These are phyloP conservation scores for Hydroisotoma schaefferi DNA, from an alignment of 2,888 invertebrate genomes.

Conservation along the genomic window DNA sequence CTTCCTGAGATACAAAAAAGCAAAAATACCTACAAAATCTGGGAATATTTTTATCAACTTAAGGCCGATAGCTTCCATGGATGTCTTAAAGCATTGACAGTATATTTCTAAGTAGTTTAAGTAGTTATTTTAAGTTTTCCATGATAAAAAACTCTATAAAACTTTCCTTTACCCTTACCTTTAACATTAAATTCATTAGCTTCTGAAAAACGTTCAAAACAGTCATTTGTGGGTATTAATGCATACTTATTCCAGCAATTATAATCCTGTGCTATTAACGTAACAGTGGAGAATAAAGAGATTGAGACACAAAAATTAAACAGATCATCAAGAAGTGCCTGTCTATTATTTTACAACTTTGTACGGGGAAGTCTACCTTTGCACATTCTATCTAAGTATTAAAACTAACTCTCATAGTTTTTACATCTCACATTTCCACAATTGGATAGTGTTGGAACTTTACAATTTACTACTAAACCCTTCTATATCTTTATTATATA, in stretches of 20 bases:
- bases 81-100: not conserved
- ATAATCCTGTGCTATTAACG: no score
- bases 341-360: conserved; percentile 1
- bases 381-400: not conserved
- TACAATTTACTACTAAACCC: not conserved
- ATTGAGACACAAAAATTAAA: conserved; percentile 1
- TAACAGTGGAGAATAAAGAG: conserved; percentile 6
- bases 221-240: not conserved
- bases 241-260: no score
- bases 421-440: not conserved
- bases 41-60: no score
- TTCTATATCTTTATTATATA: not conserved
- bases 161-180: not conserved
- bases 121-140: not conserved
- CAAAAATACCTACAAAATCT: no score
- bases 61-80: no score
- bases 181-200: not conserved
- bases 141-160: conserved; percentile 5
- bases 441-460: not conserved
- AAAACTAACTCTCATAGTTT: not conserved
- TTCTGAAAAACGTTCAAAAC: not conserved
- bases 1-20: no score
- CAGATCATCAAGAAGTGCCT: conserved; percentile 2
- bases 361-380: not conserved
- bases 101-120: not conserved